Base-by-base conservation (phyloP, 2,113 vertebrate species). In the Tamias sibiricus region DNA sequence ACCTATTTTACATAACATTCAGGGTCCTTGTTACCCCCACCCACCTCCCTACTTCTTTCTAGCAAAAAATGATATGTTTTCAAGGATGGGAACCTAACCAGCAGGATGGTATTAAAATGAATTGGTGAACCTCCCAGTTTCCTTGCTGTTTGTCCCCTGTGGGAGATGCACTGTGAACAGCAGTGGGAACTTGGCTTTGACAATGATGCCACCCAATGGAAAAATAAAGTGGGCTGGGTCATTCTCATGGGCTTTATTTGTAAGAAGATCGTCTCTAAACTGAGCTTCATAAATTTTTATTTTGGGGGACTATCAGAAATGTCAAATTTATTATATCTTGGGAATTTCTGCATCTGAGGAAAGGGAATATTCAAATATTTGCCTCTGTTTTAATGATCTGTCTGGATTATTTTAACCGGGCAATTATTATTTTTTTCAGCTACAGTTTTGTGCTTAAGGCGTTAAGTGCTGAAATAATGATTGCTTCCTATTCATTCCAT, bases 1-100 rank as follows among this genome's bases (percentile, higher is more conserved):
- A 91, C 64, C 83, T 95, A 93, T 92, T 93, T 94, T 91, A 94
- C 47, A 84, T 86, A 96, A 96, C 80, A 96, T 87, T 96, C 90
- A 84, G 52, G 37, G 75, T 57, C n/a, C 22, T 93, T n/a, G 28
- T 87, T 57, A 47, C 22, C 69, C 57, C 26, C 10, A 26, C 9
- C 40, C 6, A 28, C 17, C 30, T 32, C 66, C 19, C 54, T 52
- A 47, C 44, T 72, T 93, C 69, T 96, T 79, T 83, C 93, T 44
- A 54, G 35, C 83, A 79, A 74, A 95, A 97, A 87, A 92, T 44
- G 66, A 42, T 94, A 82, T n/a, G 81, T 82, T 66, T 95, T 95
- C 22, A 52, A 64, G 82, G 13, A 66, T 49, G 76, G 80, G 62
- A 90, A 49, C 75, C 80, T 91, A 42, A 40, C 69, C 28, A 69